These are phyloP conservation scores for Macrosoma leucophasiata DNA, from an alignment of 2,888 invertebrate genomes.

Conservation along the genomic window DNA sequence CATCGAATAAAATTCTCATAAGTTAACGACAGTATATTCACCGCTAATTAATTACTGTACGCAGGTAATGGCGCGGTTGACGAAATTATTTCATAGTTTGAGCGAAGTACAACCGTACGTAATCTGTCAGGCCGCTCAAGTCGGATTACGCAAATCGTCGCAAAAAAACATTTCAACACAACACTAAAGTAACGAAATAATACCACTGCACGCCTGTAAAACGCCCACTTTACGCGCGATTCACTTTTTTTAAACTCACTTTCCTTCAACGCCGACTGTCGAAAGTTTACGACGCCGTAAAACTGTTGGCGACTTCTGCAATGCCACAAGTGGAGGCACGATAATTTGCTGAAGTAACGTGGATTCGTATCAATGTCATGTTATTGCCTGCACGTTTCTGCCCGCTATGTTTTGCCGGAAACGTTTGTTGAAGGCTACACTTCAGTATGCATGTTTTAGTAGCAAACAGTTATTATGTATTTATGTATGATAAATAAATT, in stretches of 20 bases:
- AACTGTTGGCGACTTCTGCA: constrained; percentile 45
- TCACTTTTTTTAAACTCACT: constrained; percentile 44
- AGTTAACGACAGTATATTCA: too few species aligned
- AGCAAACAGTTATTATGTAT: too few species aligned
- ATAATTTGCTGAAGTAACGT: constrained; percentile 14
- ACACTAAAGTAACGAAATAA: constrained; percentile 61
- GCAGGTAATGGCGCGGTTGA: too few species aligned
- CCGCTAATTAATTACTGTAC: too few species aligned
- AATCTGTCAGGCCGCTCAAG: constrained; percentile 29
- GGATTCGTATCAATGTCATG: constrained; percentile 22
- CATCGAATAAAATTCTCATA: too few species aligned
- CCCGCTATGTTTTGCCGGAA: constrained; percentile 18
- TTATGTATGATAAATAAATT: too few species aligned
- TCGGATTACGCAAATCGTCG: constrained; percentile 46
- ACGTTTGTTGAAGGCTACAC: constrained; percentile 21
- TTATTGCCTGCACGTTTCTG: constrained; percentile 21
- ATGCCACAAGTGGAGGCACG: constrained; percentile 24
- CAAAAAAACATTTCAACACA: constrained; percentile 50
- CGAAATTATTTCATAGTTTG: constrained; percentile 24
- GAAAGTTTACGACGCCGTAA: constrained; percentile 49
- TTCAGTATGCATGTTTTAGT: too few species aligned
- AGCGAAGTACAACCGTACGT: constrained; percentile 17
- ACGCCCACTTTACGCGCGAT: constrained; percentile 49
- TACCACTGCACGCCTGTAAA: constrained; percentile 50
- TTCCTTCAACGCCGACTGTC: constrained; percentile 41